Evolutionary conservation across 35 echinoderm and acorn worm genomes (phyloP), one percentile per base, ranked within the genome.

Genomic region (Acanthaster planci): DNA sequence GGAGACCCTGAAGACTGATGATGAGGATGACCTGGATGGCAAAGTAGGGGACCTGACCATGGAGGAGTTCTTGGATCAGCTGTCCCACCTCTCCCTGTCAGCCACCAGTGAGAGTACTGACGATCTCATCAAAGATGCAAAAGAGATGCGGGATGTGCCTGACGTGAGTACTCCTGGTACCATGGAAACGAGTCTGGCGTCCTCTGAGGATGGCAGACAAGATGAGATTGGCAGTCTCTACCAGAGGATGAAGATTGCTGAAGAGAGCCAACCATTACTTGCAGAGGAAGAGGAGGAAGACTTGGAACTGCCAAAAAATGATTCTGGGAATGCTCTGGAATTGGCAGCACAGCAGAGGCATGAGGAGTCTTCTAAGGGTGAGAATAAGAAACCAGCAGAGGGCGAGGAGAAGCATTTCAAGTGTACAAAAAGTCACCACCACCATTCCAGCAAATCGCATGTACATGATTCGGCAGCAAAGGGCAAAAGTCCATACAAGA

Each of bases 1-100:
- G 15, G 89, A 95, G 27, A 90, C 84, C 39, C 81, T 87, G 83
- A 95, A 92, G 76, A 87, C 76, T 19, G 67, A 80, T 42, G 89
- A 95, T 80, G 83, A 91, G 19, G 92, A 90, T 53, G 79, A 89
- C 34, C 55, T 77, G 17, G 92, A 95, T 52, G 87, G 50, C 31
- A 57, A 60, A 52, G 67, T 75, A 7, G 79, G 79, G 18, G 89
- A 90, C 8, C 52, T 95, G 80, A 91, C 81, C 37, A 84, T 95
- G 77, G 89, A 91, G 35, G 93, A 95, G 30, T 95, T 95, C 51
- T 77, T 95, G 67, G 76, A 95, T 80, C 93, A 95, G 44, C 85
- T 95, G 57, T 84, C 87, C 15, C 80, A 81, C 39, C 72, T 77
- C 26, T 55, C 88, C 40, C 64, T 84, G 30, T 87, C 88, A 47